Evolutionary conservation across 1,140 invertebrate species (phyloP), one percentile per base, ranked within the genome.

Genomic region (Pinna nobilis): DNA sequence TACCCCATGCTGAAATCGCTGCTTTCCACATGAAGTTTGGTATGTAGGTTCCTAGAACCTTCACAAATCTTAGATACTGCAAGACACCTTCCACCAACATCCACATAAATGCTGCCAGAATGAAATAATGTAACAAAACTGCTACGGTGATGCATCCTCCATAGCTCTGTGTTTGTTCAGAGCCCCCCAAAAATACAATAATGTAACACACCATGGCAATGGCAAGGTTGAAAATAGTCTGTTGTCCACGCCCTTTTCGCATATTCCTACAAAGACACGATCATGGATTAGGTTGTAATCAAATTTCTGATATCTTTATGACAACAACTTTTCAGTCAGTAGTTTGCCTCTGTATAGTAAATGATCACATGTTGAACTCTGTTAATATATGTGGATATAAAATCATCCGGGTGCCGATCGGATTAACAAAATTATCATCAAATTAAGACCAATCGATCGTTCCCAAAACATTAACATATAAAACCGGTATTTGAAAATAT

Each of bases 31-130:
- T 80, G 64, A 86, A 90, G 4, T 83, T 81, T 2, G 88, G 81
- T 33, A 90, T 88, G 69, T 89, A 82, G 2, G 86, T 88, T 6
- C 88, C 87, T n/a, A 90, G 75, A 32, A 90, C 88, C 68, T 89
- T 89, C 35, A 91, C 90, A 80, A 90, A 89, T 63, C 87, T 80
- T 6, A 90, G 74, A 67, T 90, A 90, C 78, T 90, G 89, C 15
- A 90, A 77, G n/a, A 90, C 71, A 0, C 85, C 89, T 71, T 90
- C 89, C 6, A 90, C 86, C 30, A 90, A 73, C 89, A 91, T 90
- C 90, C 90, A 91, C 64, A 87, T 83, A 69, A 91, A 91, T 7
- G 89, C 86, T 0, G 84, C 87, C n/a, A 90, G 77, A 44, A 90
- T 83, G 68, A 91, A 88, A 74, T 90, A 91, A 69, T 90, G 90